Evolutionary conservation across 1,140 invertebrate species (phyloP).

Genomic region (Drosophila micromelanica): DNA sequence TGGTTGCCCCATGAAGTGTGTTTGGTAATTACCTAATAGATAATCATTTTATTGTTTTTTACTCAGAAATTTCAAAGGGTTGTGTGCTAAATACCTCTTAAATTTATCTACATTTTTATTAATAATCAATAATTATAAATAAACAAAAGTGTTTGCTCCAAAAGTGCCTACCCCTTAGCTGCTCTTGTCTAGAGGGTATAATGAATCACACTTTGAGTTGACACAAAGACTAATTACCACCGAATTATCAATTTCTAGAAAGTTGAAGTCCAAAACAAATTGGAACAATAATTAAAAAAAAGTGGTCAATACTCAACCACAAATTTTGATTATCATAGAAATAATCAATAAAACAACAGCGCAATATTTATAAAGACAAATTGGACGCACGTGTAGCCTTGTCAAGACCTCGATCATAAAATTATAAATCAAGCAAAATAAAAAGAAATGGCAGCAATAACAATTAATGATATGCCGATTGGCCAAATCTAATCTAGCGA

Average conservation of each 20-base stretch:
- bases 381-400: slow-evolving; percentile 57
- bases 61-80: too few relatives aligned
- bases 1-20: too few relatives aligned
- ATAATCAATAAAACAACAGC: slow-evolving; percentile 17
- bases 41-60: too few relatives aligned
- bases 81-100: too few relatives aligned
- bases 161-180: slow-evolving; percentile 6
- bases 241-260: slow-evolving; percentile 51
- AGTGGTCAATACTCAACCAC: slow-evolving; percentile 23
- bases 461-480: slow-evolving; percentile 45
- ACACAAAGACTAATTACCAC: slow-evolving; percentile 43
- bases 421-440: slow-evolving; percentile 5
- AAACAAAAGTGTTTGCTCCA: neutral
- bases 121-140: too few relatives aligned
- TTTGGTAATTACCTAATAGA: too few relatives aligned
- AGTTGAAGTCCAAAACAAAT: slow-evolving; percentile 36
- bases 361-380: slow-evolving; percentile 7
- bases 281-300: slow-evolving; percentile 30
- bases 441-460: slow-evolving; percentile 19
- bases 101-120: too few relatives aligned
- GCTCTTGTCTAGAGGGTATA: neutral
- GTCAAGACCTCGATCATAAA: slow-evolving; percentile 28
- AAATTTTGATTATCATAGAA: slow-evolving; percentile 16
- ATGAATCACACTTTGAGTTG: slow-evolving; percentile 30
- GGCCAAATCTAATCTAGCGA: slow-evolving; percentile 52